Evolutionary conservation across 2,888 invertebrate genomes (phyloP), one percentile per base, ranked within the genome.

Genomic region (Luffia ferchaultella): DNA sequence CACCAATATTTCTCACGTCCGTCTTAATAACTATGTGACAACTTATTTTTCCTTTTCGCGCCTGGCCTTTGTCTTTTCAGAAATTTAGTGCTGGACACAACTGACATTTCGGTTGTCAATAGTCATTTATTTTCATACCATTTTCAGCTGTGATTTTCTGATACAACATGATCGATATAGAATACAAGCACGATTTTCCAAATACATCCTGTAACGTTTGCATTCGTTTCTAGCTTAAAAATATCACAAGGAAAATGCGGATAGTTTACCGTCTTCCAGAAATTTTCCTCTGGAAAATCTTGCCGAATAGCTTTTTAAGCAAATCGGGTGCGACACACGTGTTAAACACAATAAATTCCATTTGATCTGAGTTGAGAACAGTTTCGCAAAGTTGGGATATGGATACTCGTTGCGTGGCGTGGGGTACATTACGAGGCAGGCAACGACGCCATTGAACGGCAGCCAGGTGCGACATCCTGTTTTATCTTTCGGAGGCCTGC

Each of bases 321-420:
- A 30, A 30, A 30, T 30, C 30, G 30, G 12, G 5, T 30, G 30
- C 30, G 30, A 3, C 30, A 30, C 30, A 30, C 30, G 30, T 30
- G 30, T 30, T 30, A 30, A 62, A 62, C 62, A 62, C 62, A 64
- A 67, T 72, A 68, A 69, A 70, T 67, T 59, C 60, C 58, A 53
- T 59, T 58, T 51, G 62, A 63, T 65, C 59, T 62, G 65, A 61
- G 59, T 61, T 61, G 58, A 12, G 30, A 12, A 58, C 62, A 62
- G 67, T 65, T 65, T 61, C 56, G 56, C 55, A 60, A 63, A 64
- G 65, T 65, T 64, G 60, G 62, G 30, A 30, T 30, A 30, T 30
- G 30, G 30, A 12, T n/a, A n/a, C 5, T 30, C 3, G 30, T 30
- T 30, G 12, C 30, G 30, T 3, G 12, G 30, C 30, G 30, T 12